phyloP scores from a whole-genome alignment of 2,888 invertebrate genomes.

The Scaptomyza cyrtandrae region DNA sequence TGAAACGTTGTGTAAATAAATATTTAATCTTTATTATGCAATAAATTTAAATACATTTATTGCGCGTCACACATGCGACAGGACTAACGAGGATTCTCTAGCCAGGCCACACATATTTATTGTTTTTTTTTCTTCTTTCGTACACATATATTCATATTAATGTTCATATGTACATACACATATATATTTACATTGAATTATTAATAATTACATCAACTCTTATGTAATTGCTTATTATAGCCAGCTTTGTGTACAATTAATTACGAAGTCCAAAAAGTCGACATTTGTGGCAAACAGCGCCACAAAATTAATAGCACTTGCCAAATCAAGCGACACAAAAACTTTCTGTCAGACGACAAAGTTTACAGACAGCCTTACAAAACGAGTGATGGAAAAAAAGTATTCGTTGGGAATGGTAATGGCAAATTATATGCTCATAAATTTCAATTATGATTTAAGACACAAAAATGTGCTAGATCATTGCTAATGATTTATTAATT shows the following conservation, averaged over 20 bases:
- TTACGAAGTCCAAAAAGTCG: conserved; percentile 27
- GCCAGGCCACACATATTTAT: conserved; percentile 13
- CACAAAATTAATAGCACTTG: conserved; percentile 8
- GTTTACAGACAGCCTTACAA: not conserved
- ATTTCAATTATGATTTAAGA: not conserved
- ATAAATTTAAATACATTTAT: conserved; percentile 81
- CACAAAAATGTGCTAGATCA: not conserved
- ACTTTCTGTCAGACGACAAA: not conserved
- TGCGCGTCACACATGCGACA: conserved; percentile 44
- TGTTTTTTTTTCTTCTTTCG: conserved; percentile 34
- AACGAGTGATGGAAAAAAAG: not conserved
- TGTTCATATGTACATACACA: conserved; percentile 5
- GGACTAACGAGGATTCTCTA: conserved; percentile 1
- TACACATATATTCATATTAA: conserved; percentile 38
- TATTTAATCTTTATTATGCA: conserved; percentile 81
- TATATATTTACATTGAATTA: conserved; percentile 69
- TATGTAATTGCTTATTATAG: conserved; percentile 76
- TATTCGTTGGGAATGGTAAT: not conserved
- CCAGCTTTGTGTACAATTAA: conserved; percentile 50
- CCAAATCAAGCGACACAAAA: not conserved
- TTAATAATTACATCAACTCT: conserved; percentile 78
- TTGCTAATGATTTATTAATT: not conserved
- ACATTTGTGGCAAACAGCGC: not conserved
- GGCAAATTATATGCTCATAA: not conserved
- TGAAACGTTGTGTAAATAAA: conserved; percentile 81